phyloP scores from a whole-genome alignment of 2,888 invertebrate species.

The Pandemis corylana region DNA sequence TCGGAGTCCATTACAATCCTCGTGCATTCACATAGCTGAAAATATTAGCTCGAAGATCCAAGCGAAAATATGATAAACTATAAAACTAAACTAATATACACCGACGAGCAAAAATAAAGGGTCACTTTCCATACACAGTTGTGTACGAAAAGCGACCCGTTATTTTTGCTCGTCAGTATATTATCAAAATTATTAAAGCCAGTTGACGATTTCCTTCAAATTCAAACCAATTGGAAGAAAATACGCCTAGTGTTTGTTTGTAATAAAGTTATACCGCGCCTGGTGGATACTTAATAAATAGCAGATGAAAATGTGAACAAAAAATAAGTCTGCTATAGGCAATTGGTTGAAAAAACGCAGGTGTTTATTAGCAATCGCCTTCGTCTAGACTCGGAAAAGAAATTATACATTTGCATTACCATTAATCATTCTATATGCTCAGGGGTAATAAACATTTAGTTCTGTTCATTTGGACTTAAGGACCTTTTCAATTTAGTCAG shows the following conservation, averaged over 20 bases:
- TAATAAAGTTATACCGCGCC: background rate
- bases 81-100: too few species aligned
- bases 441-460: background rate
- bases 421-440: conserved; percentile 2
- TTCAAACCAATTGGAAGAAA: background rate
- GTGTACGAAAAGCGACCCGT: too few species aligned
- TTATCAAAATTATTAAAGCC: too few species aligned
- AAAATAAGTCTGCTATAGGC: background rate
- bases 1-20: too few species aligned
- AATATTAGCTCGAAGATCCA: too few species aligned
- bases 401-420: conserved; percentile 8
- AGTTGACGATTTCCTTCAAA: too few species aligned
- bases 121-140: too few species aligned
- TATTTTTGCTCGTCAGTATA: too few species aligned
- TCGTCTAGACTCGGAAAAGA: conserved; percentile 14
- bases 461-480: background rate
- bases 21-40: too few species aligned
- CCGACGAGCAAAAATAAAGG: too few species aligned
- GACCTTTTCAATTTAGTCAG: background rate
- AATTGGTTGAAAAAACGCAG: conserved; percentile 9
- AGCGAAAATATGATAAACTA: too few species aligned
- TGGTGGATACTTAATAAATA: background rate
- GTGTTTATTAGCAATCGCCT: background rate
- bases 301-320: background rate
- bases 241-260: background rate